Evolutionary conservation across 2,113 vertebrate species (phyloP).

Genomic region (Sinocyclocheilus rhinocerous): DNA sequence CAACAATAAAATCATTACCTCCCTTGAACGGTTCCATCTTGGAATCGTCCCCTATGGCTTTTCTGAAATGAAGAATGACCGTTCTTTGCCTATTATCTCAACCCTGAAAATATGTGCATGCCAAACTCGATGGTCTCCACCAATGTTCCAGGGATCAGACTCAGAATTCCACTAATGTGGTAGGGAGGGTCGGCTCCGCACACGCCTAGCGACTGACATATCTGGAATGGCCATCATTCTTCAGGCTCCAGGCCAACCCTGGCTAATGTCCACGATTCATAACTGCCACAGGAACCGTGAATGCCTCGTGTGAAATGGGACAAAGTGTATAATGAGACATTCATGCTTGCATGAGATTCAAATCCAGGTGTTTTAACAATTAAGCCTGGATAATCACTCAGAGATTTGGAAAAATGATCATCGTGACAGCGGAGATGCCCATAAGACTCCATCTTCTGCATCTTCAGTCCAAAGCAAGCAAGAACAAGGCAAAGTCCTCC

Average conservation of each 20-base stretch:
- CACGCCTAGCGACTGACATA: constrained; percentile 33
- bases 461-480: constrained; percentile 31
- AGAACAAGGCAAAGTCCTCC: neutral
- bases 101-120: constrained; percentile 30
- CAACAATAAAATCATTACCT: constrained; percentile 4
- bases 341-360: constrained; percentile 8
- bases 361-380: constrained; percentile 32
- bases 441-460: neutral
- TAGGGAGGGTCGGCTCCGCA: constrained; percentile 44
- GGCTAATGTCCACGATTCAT: neutral
- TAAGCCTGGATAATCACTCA: neutral
- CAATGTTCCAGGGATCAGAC: constrained; percentile 25
- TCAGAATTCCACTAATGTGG: constrained; percentile 54
- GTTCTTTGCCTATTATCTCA: constrained; percentile 30
- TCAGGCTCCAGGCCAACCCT: neutral
- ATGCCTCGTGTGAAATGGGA: neutral
- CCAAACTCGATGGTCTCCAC: constrained; percentile 26
- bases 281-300: constrained; percentile 7
- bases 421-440: neutral
- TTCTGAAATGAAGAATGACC: constrained; percentile 5
- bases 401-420: constrained; percentile 16
- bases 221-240: constrained; percentile 38
- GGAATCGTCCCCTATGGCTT: neutral
- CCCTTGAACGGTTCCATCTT: neutral
- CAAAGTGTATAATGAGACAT: constrained; percentile 5